These are phyloP conservation scores for Saccostrea cuccullata DNA, from an alignment of 1,140 invertebrate genomes.

Conservation along the genomic window DNA sequence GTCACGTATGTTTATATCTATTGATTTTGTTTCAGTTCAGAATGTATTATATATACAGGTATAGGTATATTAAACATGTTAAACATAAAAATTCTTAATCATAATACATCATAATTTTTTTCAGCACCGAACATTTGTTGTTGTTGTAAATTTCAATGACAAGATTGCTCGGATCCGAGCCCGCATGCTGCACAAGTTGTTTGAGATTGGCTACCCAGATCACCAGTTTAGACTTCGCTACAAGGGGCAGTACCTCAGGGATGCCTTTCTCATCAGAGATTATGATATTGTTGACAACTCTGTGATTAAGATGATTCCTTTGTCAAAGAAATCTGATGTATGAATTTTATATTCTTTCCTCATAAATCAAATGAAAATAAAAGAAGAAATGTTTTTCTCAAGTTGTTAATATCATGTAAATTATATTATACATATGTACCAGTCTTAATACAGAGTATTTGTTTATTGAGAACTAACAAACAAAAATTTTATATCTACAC, in stretches of 20 bases:
- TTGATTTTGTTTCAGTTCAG: not conserved
- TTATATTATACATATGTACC: no score
- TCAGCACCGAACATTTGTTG: conserved; percentile 74
- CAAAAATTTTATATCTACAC: no score
- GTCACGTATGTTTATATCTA: not conserved
- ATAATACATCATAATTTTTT: conserved; percentile 51
- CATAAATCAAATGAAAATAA: no score
- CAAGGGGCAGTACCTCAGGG: conserved; percentile 74
- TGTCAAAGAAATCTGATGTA: conserved; percentile 65
- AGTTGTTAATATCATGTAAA: no score
- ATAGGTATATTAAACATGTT: no score
- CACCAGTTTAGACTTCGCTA: conserved; percentile 74
- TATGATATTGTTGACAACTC: conserved; percentile 72
- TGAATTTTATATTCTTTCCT: not conserved
- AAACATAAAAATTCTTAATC: no score
- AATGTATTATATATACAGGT: no score
- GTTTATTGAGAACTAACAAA: no score
- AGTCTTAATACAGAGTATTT: no score
- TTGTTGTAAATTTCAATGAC: conserved; percentile 67
- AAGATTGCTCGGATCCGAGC: conserved; percentile 73
- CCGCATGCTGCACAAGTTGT: conserved; percentile 73
- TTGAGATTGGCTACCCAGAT: conserved; percentile 73
- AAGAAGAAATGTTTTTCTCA: no score
- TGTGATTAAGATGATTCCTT: conserved; percentile 74
- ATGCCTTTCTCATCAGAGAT: conserved; percentile 71